Evolutionary conservation across 2,797 vertebrate species (phyloP), one percentile per base, ranked within the genome.

Genomic region (Geotria australis): DNA sequence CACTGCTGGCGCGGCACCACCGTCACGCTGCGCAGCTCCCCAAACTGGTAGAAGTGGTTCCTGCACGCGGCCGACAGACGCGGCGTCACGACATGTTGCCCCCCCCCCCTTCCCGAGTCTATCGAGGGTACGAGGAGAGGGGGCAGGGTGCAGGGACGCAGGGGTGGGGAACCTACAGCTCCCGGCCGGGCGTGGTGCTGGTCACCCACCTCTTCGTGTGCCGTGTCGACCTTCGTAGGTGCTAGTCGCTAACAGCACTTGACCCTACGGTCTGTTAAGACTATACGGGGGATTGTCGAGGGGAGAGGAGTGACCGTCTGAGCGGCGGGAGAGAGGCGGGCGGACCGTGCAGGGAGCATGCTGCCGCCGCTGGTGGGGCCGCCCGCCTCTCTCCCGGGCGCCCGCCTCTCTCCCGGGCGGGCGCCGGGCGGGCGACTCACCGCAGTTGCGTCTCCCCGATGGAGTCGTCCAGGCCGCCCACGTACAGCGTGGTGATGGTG

Each of bases 11-110:
- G 74, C 68, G 94, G 89, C 45, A 95, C 89, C 2, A 95, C 83
- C 0, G 91, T 94, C 61, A 89, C 83, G 1, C 85, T 93, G 47
- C 83, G 77, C 56, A 96, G 94, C 73, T 98, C 91, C 14, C 89
- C 91, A 64, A 96, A 98, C 70, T 95, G 91, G 67, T 98, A 98
- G 64, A 98, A 98, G 63, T 91, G 84, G 68, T 80, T 86, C 73
- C 91, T 98, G 65, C 2, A 47, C 24, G 38, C 24, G n/a, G n/a
- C n/a, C n/a, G 24, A 38, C 24, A 38, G 38, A 38, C n/a, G n/a
- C n/a, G n/a, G n/a, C 14, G 58, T 2, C 46, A 15, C 11, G 57
- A 46, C 13, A 12, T 0, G 0, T 5, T 10, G 13, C 38, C 2
- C 48, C 10, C 3, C 24, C 56, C 69, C 69, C 57, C n/a, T n/a